phyloP scores from a whole-genome alignment of 2,888 invertebrate species.

The Tipula unca region DNA sequence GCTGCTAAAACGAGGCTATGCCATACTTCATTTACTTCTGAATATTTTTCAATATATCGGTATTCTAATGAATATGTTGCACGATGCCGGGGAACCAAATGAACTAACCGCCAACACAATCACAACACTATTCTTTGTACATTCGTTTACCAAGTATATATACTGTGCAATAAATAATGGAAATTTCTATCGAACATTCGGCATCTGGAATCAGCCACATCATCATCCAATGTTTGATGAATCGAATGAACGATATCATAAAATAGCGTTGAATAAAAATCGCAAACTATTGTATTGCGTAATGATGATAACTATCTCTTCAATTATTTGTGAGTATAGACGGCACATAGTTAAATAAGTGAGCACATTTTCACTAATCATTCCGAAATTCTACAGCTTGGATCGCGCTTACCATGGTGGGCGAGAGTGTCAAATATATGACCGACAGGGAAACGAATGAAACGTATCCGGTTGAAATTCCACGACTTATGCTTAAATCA shows the following conservation, averaged over 20 bases:
- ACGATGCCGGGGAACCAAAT: conserved; percentile 67
- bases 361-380: too few species aligned
- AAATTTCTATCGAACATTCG: conserved; percentile 67
- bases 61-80: conserved; percentile 58
- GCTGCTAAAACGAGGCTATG: conserved; percentile 53
- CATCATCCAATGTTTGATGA: conserved; percentile 77
- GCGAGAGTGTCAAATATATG: conserved; percentile 60
- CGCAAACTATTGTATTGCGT: conserved; percentile 61
- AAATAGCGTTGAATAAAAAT: conserved; percentile 65
- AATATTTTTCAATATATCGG: conserved; percentile 53
- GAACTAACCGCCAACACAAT: conserved; percentile 69
- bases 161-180: conserved; percentile 68
- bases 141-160: conserved; percentile 62
- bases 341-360: neutral
- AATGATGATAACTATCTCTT: conserved; percentile 49
- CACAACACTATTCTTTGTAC: conserved; percentile 71
- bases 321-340: conserved; percentile 49
- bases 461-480: conserved; percentile 57
- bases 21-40: conserved; percentile 51
- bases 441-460: conserved; percentile 64
- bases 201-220: conserved; percentile 78
- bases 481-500: conserved; percentile 63
- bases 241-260: conserved; percentile 69
- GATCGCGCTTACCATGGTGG: conserved; percentile 73
- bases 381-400: conserved; percentile 57